Evolutionary conservation across 2,113 vertebrate species (phyloP).

Genomic region (Phylloscopus whistleri): DNA sequence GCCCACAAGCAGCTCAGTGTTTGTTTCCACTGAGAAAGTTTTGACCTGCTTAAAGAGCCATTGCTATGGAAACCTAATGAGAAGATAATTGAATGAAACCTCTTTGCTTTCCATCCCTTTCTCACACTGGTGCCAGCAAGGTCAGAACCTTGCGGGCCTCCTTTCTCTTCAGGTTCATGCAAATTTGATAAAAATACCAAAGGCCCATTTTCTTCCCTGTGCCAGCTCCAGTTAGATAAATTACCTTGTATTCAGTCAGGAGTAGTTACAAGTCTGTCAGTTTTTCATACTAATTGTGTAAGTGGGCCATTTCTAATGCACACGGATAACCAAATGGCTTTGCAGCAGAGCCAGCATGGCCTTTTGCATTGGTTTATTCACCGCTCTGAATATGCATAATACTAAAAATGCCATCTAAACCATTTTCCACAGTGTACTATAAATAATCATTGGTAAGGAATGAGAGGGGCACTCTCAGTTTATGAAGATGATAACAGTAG

Average conservation of each 20-base stretch:
- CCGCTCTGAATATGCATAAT: background rate
- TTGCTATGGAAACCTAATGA: constrained; percentile 86
- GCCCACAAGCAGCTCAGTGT: constrained; percentile 37
- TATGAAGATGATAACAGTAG: background rate
- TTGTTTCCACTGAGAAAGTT: constrained; percentile 79
- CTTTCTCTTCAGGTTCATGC: constrained; percentile 58
- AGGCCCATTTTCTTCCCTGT: constrained; percentile 14
- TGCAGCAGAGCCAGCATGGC: background rate
- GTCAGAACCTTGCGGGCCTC: constrained; percentile 47
- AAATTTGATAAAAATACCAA: constrained; percentile 64
- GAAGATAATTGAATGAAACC: constrained; percentile 85
- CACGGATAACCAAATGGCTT: background rate
- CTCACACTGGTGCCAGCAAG: constrained; percentile 63
- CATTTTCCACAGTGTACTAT: background rate
- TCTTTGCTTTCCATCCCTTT: constrained; percentile 69
- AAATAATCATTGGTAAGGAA: constrained; percentile 5
- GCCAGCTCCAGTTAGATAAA: constrained; percentile 46
- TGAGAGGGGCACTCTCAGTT: background rate
- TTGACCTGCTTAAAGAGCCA: constrained; percentile 75
- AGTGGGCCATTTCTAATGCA: background rate
- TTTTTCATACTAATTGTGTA: constrained; percentile 40
- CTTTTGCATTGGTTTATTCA: background rate
- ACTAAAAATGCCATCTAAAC: background rate
- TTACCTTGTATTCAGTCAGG: constrained; percentile 12
- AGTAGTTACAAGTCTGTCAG: constrained; percentile 32